Evolutionary conservation across 1,140 invertebrate genomes (phyloP).

Genomic region (Rhynchophorus ferrugineus): DNA sequence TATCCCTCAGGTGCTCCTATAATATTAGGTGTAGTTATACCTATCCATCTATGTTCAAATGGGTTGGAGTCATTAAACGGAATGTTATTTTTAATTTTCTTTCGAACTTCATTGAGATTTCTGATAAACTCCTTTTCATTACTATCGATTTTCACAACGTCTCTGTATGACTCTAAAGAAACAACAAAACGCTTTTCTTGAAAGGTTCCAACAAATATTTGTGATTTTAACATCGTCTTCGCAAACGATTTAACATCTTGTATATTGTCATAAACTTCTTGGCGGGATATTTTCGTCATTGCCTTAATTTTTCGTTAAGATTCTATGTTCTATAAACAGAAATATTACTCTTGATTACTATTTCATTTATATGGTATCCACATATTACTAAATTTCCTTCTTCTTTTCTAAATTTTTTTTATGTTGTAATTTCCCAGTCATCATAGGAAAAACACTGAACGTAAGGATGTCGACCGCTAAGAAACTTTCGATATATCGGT

Average conservation of each 20-base stretch:
- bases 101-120: slow-evolving; percentile 24
- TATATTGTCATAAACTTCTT: no score
- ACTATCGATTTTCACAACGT: slow-evolving; percentile 26
- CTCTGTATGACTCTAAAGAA: slow-evolving; percentile 25
- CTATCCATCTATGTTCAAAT: slow-evolving; percentile 31
- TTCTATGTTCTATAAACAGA: no score
- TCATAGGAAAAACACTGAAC: no score
- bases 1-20: slow-evolving; percentile 30
- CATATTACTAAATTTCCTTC: no score
- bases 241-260: slow-evolving; percentile 25
- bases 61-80: background rate
- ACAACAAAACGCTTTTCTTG: slow-evolving; percentile 31
- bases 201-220: slow-evolving; percentile 29
- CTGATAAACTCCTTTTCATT: slow-evolving; percentile 28
- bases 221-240: slow-evolving; percentile 29
- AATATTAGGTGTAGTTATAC: slow-evolving; percentile 26
- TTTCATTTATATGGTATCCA: no score
- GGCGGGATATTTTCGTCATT: no score
- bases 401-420: no score
- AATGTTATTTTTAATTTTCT: slow-evolving; percentile 13
- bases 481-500: no score
- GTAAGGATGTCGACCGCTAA: no score
- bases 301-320: no score
- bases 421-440: no score
- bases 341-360: no score